Percentiles rank a stretch among this genome's conserved stretches.
Conservation (phyloP, 2,113 vertebrate species). For the Tragelaphus strepsiceros region DNA sequence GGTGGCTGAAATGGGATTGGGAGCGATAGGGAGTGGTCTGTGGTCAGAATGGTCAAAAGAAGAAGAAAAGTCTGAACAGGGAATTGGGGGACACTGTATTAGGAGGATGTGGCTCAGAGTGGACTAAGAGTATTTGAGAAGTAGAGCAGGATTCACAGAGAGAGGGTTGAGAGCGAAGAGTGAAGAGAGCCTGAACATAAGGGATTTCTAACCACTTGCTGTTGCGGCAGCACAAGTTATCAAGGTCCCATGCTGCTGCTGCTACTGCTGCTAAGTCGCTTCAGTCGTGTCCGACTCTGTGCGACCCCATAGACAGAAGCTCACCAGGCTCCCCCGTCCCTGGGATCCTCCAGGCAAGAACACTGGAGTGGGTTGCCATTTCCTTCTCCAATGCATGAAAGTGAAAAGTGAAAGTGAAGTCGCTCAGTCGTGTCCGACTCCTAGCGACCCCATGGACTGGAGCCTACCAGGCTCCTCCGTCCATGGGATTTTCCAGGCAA, state of each 20-base stretch:
- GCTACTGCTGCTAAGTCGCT: too few relatives aligned
- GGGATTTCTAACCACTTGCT: not conserved
- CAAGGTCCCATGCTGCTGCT: not conserved
- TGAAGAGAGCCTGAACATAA: not conserved
- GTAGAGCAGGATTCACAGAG: not conserved
- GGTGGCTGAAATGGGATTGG: not conserved
- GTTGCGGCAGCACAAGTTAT: accelerated
- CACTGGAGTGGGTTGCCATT: too few relatives aligned
- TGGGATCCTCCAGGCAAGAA: too few relatives aligned
- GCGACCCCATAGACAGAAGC: too few relatives aligned
- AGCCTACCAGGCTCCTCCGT: too few relatives aligned
- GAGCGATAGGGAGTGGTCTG: not conserved
- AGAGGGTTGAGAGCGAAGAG: not conserved
- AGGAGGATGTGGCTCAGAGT: not conserved
- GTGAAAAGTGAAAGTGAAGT: too few relatives aligned
- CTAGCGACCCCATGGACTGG: too few relatives aligned
- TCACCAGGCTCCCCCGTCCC: too few relatives aligned
- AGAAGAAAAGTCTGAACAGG: not conserved
- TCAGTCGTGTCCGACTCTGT: too few relatives aligned
- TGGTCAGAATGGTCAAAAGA: not conserved
- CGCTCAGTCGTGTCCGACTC: too few relatives aligned
- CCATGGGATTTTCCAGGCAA: too few relatives aligned
- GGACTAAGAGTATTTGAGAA: not conserved
- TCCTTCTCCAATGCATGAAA: too few relatives aligned
- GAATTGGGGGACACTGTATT: not conserved